phyloP scores from a whole-genome alignment of 2,113 vertebrate genomes.

The Gallinago media region DNA sequence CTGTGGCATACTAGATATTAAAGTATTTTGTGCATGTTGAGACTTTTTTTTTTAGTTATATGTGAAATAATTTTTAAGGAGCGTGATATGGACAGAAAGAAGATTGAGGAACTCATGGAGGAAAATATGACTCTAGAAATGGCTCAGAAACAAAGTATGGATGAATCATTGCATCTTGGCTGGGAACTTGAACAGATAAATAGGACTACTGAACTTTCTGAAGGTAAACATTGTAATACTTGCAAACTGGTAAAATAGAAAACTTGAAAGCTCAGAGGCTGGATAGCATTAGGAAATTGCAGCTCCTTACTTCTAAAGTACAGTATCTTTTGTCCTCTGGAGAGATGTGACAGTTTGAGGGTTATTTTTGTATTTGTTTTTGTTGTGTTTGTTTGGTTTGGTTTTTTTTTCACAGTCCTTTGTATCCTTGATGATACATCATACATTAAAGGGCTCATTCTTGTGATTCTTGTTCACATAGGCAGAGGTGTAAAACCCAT shows the following conservation, averaged over 20 bases:
- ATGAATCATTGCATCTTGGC: slow-evolving; percentile 96
- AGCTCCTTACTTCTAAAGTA: background rate
- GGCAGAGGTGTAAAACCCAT: background rate
- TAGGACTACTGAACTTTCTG: slow-evolving; percentile 90
- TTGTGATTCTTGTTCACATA: background rate
- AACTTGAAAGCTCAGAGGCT: background rate
- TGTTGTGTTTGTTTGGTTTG: background rate
- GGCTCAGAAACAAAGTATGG: slow-evolving; percentile 99
- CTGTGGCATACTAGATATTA: background rate
- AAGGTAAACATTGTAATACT: slow-evolving; percentile 77
- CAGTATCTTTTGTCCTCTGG: background rate
- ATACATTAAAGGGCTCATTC: background rate
- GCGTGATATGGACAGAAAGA: slow-evolving; percentile 93
- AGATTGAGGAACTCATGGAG: slow-evolving; percentile 97
- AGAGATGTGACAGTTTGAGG: background rate
- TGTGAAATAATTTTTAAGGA: slow-evolving; percentile 79
- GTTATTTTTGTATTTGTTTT: background rate
- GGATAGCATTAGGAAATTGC: background rate
- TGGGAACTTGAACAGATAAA: slow-evolving; percentile 98
- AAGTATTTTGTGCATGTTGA: background rate
- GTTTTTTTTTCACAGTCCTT: background rate
- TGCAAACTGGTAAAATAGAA: background rate
- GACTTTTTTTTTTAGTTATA: background rate
- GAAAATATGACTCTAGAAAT: slow-evolving; percentile 97
- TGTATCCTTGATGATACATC: background rate